A percentile compares a stretch with the other conserved stretches of the same genome.
phyloP scores from a whole-genome alignment of 2,888 invertebrate species.

The Campoletis raptor region DNA sequence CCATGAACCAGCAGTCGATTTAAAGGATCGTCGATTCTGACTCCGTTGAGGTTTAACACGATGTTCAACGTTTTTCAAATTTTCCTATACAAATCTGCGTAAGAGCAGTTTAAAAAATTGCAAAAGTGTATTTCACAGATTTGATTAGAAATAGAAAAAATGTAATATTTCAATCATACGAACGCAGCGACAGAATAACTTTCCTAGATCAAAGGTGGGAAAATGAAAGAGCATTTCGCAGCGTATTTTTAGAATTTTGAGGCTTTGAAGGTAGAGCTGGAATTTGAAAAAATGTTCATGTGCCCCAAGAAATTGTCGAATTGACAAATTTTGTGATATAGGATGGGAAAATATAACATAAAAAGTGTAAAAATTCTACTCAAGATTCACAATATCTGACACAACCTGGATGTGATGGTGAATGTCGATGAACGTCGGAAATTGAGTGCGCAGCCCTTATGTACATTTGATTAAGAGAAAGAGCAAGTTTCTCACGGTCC shows the following conservation, averaged over 20 bases:
- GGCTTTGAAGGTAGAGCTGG: no score
- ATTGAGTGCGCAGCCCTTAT: not conserved
- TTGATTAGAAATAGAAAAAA: no score
- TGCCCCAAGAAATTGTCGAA: no score
- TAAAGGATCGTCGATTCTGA: not conserved
- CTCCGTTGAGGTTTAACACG: not conserved
- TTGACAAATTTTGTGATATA: not conserved
- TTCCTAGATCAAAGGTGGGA: no score
- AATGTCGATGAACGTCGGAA: not conserved
- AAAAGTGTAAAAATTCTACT: not conserved
- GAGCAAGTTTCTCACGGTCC: not conserved
- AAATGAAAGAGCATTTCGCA: no score
- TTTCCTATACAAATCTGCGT: no score
- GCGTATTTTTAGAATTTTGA: no score
- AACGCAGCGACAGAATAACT: no score
- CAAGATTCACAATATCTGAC: not conserved
- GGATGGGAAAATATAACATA: not conserved
- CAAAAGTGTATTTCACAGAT: no score
- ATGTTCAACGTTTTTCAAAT: not conserved
- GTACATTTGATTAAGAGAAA: conserved; percentile 3
- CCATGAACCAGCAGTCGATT: not conserved
- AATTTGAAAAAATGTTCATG: no score
- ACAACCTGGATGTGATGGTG: not conserved
- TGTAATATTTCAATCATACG: no score
- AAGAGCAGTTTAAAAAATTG: no score